Percentiles rank a stretch among this genome's conserved stretches.
phyloP scores from a whole-genome alignment of 2,113 vertebrate genomes.

The Electrona antarctica region DNA sequence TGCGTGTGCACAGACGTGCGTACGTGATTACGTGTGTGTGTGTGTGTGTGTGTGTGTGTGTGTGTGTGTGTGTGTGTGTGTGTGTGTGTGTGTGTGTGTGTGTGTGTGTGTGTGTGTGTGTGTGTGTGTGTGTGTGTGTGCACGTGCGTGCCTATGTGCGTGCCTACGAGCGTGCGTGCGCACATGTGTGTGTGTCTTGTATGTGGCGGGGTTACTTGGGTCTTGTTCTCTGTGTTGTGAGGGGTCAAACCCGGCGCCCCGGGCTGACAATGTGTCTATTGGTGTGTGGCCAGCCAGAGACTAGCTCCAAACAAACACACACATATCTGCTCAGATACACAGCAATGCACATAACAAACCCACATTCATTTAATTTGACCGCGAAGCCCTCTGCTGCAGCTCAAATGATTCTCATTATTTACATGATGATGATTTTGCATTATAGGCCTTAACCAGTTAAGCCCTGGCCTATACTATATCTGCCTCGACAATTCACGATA shows the following conservation, averaged over 20 bases:
- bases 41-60: not conserved
- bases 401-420: no score
- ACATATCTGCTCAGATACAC: slow-evolving; percentile 13
- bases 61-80: not conserved
- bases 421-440: no score
- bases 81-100: not conserved
- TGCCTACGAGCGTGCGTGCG: not conserved
- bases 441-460: no score
- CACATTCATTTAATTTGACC: no score
- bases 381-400: no score
- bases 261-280: slow-evolving; percentile 74
- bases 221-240: slow-evolving; percentile 62
- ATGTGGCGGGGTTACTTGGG: slow-evolving; percentile 54
- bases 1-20: not conserved
- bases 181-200: slow-evolving; percentile 33
- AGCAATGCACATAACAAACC: not conserved
- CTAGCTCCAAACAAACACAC: slow-evolving; percentile 71
- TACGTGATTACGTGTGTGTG: not conserved
- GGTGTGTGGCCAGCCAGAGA: slow-evolving; percentile 76
- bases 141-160: not conserved
- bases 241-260: slow-evolving; percentile 69
- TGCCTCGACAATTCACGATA: no score
- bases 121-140: not conserved
- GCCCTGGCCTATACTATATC: no score
- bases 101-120: not conserved